Percentiles rank a stretch among this genome's conserved stretches.
These are phyloP conservation scores for Bostrychus sinensis DNA, from an alignment of 2,113 vertebrate genomes.

Conservation along the genomic window DNA sequence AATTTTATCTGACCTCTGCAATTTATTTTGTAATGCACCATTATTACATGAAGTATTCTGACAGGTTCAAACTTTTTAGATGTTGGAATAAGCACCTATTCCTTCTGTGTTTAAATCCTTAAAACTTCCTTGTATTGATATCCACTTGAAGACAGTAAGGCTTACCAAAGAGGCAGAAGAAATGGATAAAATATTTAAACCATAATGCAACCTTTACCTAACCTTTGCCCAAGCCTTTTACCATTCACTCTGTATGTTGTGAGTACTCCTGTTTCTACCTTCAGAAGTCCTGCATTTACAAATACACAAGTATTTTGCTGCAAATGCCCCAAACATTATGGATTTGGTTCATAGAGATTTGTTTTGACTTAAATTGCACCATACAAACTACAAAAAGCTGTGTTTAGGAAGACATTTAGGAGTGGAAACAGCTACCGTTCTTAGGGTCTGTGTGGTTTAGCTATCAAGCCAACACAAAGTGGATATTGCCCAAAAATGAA, in stretches of 20 bases:
- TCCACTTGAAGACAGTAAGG: neutral
- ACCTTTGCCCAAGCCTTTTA: slow-evolving; percentile 10
- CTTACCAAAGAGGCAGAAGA: neutral
- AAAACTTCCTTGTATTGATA: neutral
- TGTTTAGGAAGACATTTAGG: neutral
- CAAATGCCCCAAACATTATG: neutral
- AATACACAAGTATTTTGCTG: neutral
- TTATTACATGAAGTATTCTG: slow-evolving; percentile 1
- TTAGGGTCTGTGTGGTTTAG: neutral
- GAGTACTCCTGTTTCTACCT: neutral
- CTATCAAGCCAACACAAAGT: neutral
- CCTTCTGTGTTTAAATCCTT: too few relatives aligned
- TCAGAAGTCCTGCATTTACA: neutral
- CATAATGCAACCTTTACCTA: neutral
- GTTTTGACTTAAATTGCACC: neutral
- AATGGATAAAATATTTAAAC: slow-evolving; percentile 3
- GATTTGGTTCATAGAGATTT: neutral
- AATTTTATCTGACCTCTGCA: neutral
- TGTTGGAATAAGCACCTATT: too few relatives aligned
- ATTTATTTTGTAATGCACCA: neutral
- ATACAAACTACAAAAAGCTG: neutral
- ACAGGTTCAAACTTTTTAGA: neutral
- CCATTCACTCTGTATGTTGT: neutral
- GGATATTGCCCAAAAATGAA: neutral
- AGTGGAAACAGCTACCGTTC: neutral